Evolutionary conservation across 2,113 vertebrate species (phyloP).

Genomic region (Jaculus jaculus): DNA sequence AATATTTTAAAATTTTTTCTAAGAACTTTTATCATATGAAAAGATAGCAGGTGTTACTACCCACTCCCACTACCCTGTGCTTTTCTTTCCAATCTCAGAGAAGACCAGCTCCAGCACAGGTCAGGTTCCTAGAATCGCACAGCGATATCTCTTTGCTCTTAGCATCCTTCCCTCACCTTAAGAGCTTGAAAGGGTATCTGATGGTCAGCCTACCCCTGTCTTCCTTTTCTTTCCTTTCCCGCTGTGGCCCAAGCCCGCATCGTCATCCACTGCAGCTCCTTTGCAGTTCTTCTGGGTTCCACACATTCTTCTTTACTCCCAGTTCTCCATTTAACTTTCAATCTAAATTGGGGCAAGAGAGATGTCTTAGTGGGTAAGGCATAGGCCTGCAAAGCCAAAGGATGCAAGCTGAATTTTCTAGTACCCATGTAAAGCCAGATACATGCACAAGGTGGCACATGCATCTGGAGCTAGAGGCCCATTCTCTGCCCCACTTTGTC

Average conservation of each 20-base stretch:
- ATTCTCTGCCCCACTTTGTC: too few species aligned
- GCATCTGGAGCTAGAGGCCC: too few species aligned
- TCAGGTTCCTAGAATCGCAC: neutral
- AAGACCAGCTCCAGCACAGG: neutral
- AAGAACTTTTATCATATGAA: too few species aligned
- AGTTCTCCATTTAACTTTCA: neutral
- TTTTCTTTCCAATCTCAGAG: neutral
- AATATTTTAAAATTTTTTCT: too few species aligned
- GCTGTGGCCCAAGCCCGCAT: neutral
- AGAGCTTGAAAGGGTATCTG: neutral
- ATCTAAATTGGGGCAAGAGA: neutral
- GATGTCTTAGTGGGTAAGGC: too few species aligned
- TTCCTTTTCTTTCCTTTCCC: neutral
- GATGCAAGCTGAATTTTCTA: too few species aligned
- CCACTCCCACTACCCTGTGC: too few species aligned
- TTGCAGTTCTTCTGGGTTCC: fast-evolving
- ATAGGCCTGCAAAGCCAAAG: too few species aligned
- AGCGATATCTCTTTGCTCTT: neutral
- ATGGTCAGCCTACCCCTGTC: neutral
- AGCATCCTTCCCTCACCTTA: fast-evolving
- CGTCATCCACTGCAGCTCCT: neutral
- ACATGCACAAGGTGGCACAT: too few species aligned
- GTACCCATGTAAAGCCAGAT: too few species aligned
- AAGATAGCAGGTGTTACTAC: too few species aligned
- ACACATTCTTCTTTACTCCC: neutral